phyloP scores from a whole-genome alignment of 2,113 vertebrate species.

The Crotalus viridis region DNA sequence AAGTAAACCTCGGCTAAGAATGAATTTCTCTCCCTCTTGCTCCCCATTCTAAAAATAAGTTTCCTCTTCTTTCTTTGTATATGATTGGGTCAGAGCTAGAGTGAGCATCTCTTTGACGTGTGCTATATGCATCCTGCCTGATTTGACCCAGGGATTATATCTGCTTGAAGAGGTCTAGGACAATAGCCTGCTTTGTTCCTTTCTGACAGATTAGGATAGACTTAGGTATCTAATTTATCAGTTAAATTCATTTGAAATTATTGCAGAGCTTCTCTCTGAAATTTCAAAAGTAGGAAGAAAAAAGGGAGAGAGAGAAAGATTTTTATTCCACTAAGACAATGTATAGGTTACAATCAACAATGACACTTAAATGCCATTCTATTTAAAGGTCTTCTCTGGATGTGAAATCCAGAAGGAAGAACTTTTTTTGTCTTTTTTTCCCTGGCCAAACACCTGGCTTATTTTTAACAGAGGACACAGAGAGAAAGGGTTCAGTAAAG shows the following conservation, averaged over 20 bases:
- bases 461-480: background rate
- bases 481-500: background rate
- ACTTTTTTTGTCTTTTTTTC: background rate
- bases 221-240: background rate
- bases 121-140: background rate
- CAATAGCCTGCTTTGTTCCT: background rate
- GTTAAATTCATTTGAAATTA: background rate
- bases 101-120: background rate
- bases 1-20: background rate
- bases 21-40: background rate
- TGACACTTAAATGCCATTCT: background rate
- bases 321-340: no score
- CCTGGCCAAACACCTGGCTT: background rate
- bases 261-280: background rate
- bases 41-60: background rate
- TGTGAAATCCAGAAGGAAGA: background rate
- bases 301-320: background rate
- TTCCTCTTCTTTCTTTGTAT: background rate
- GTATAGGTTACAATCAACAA: background rate
- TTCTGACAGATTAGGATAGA: background rate
- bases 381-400: background rate
- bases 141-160: background rate
- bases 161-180: background rate
- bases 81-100: background rate
- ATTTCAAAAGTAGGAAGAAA: background rate